These are phyloP conservation scores for Piezodorus guildinii DNA, from an alignment of 1,140 invertebrate species.

Conservation along the genomic window DNA sequence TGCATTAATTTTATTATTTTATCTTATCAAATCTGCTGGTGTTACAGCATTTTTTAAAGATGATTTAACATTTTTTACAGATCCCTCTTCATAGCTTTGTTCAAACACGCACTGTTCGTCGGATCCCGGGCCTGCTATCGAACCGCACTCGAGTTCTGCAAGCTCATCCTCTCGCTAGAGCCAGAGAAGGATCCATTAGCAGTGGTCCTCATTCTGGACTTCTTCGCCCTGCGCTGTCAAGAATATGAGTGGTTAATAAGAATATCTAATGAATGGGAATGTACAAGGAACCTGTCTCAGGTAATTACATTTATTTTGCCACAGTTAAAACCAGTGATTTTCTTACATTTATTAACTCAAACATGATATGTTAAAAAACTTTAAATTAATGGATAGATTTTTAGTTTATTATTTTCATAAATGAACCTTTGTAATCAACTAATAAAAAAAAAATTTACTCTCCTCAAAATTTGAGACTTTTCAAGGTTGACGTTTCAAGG, in stretches of 20 bases:
- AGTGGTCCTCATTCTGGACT: slow-evolving; percentile 70
- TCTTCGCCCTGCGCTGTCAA: slow-evolving; percentile 67
- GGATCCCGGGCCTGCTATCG: slow-evolving; percentile 68
- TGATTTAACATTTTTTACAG: slow-evolving; percentile 44
- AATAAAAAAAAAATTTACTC: no score
- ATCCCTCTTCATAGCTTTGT: slow-evolving; percentile 68
- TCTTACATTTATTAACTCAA: no score
- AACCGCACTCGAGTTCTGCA: slow-evolving; percentile 68
- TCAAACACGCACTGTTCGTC: slow-evolving; percentile 72
- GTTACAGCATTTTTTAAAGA: no score
- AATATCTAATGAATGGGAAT: slow-evolving; percentile 54
- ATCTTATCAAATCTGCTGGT: no score
- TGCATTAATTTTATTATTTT: no score
- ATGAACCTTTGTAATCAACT: no score
- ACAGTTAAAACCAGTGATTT: no score
- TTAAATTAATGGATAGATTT: no score
- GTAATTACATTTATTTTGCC: slow-evolving; percentile 15
- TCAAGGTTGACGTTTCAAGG: no score
- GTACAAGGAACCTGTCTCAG: slow-evolving; percentile 52
- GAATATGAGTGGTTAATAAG: slow-evolving; percentile 76
- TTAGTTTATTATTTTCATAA: no score
- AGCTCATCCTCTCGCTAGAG: slow-evolving; percentile 64
- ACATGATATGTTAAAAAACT: no score
- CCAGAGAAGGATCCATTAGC: slow-evolving; percentile 75
- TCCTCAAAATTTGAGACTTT: no score